These are phyloP conservation scores for Hemichromis elongatus DNA, from an alignment of 2,113 vertebrate species.

Conservation along the genomic window DNA sequence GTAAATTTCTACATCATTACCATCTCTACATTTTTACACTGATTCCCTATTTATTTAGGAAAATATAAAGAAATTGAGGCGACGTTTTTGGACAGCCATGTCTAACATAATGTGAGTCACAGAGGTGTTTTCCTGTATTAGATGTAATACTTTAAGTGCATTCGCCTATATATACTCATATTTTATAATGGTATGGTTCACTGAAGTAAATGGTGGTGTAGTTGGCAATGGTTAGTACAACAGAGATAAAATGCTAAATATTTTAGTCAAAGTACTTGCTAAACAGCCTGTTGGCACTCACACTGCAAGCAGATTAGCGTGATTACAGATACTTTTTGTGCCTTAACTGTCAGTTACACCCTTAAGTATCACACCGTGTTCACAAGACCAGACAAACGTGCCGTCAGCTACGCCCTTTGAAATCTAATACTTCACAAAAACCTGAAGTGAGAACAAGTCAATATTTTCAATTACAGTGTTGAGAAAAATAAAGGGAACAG, in stretches of 20 bases:
- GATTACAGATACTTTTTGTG: neutral
- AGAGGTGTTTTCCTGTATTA: too few relatives aligned
- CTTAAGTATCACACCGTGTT: neutral
- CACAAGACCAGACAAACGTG: neutral
- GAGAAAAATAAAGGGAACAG: neutral
- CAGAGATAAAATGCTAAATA: neutral
- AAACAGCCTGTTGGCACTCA: neutral
- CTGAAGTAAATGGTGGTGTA: neutral
- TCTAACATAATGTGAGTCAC: too few relatives aligned
- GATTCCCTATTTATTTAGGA: too few relatives aligned
- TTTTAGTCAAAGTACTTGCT: neutral
- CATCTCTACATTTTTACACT: neutral
- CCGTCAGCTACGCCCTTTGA: neutral
- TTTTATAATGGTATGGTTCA: neutral
- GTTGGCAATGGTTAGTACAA: rapidly evolving
- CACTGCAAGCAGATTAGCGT: neutral
- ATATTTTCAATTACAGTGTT: neutral
- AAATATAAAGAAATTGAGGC: too few relatives aligned
- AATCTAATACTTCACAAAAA: neutral
- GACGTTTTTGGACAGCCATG: too few relatives aligned
- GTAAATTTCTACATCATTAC: neutral
- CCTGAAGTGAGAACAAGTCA: neutral
- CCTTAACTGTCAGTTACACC: neutral
- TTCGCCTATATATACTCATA: neutral
- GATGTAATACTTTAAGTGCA: too few relatives aligned